Evolutionary conservation across 2,888 invertebrate species (phyloP).

Genomic region (Rhamphomyia laevipes): DNA sequence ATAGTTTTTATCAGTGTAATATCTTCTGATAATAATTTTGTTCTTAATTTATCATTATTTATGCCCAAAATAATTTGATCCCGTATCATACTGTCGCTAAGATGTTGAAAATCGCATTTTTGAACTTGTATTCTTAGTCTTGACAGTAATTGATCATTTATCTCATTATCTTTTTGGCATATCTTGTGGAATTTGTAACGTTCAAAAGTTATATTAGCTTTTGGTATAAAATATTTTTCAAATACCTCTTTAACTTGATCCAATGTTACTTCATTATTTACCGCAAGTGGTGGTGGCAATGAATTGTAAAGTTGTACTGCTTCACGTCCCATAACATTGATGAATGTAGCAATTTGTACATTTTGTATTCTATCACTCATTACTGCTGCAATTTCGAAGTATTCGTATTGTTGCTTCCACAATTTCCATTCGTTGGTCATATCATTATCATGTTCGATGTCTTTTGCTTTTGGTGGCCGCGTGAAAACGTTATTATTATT

Average conservation of each 20-base stretch:
- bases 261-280: constrained; percentile 5
- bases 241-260: constrained; percentile 9
- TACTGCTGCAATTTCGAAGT: constrained; percentile 11
- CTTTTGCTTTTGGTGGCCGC: constrained; percentile 3
- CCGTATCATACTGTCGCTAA: constrained; percentile 11
- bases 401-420: constrained; percentile 13
- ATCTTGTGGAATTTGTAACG: constrained; percentile 11
- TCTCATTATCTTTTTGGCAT: constrained; percentile 8
- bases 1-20: no score
- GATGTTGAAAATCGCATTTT: constrained; percentile 11
- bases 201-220: no score
- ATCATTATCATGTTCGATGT: constrained; percentile 1
- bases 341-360: constrained; percentile 9
- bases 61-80: constrained; percentile 12
- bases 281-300: constrained; percentile 7
- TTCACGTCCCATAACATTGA: no score
- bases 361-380: constrained; percentile 5
- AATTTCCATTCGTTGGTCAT: constrained; percentile 5
- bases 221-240: constrained; percentile 11
- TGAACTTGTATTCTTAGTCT: constrained; percentile 8
- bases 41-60: constrained; percentile 6
- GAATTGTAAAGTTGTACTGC: no score
- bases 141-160: constrained; percentile 12
- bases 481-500: no score
- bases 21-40: constrained; percentile 9